A percentile compares a stretch with the other conserved stretches of the same genome.
phyloP scores from a whole-genome alignment of 2,888 invertebrate species.

The Erebia ligea region DNA sequence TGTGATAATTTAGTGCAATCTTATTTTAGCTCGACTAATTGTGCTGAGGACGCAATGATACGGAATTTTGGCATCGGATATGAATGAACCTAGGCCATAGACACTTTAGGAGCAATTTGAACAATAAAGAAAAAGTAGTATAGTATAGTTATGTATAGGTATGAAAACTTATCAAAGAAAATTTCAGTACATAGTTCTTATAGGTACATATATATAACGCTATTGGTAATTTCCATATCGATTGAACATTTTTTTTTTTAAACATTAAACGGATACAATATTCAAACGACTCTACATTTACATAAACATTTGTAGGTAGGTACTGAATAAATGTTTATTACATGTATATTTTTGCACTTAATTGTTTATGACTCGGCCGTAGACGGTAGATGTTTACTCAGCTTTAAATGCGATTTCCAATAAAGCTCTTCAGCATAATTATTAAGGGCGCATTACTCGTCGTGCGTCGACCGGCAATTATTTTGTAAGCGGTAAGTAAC shows the following conservation, averaged over 20 bases:
- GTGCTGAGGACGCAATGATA: slow-evolving; percentile 60
- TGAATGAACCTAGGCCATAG: slow-evolving; percentile 33
- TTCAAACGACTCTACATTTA: neutral
- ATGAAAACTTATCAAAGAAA: too few relatives aligned
- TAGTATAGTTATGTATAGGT: neutral
- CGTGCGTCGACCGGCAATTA: slow-evolving; percentile 41
- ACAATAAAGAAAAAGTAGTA: neutral
- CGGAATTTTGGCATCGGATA: slow-evolving; percentile 42
- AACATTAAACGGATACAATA: neutral
- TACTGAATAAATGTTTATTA: neutral
- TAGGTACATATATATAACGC: too few relatives aligned
- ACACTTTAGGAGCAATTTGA: slow-evolving; percentile 3
- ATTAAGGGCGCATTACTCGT: slow-evolving; percentile 38
- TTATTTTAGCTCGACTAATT: slow-evolving; percentile 72
- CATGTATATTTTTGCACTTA: neutral
- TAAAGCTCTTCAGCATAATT: slow-evolving; percentile 23
- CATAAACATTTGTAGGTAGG: neutral
- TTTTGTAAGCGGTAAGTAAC: slow-evolving; percentile 35
- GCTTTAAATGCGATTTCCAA: slow-evolving; percentile 18
- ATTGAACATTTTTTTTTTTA: too few relatives aligned
- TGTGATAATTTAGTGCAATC: slow-evolving; percentile 66
- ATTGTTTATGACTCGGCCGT: neutral
- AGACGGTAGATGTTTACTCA: slow-evolving; percentile 21
- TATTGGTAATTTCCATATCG: too few relatives aligned
- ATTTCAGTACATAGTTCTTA: too few relatives aligned